Evolutionary conservation across 2,113 vertebrate species (phyloP).

Genomic region (Ranitomeya variabilis): DNA sequence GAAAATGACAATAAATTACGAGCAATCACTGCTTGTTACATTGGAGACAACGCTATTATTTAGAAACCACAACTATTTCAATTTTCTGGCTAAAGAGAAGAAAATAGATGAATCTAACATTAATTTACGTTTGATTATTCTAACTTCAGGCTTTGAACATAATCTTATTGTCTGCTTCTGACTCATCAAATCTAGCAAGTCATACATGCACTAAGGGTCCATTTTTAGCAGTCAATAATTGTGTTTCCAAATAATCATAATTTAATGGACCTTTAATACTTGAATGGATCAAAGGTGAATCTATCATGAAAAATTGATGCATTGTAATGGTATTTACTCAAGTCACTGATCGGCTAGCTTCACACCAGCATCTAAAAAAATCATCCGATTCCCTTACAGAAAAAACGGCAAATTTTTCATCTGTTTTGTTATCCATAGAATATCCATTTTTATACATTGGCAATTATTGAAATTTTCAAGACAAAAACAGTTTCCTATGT

Average conservation of each 20-base stretch:
- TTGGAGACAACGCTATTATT: slow-evolving; percentile 11
- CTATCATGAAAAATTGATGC: background rate
- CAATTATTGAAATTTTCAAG: too few relatives aligned
- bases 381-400: too few relatives aligned
- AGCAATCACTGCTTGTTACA: background rate
- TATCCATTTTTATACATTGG: too few relatives aligned
- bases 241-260: background rate
- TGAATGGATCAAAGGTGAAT: background rate
- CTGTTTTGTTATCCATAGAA: too few relatives aligned
- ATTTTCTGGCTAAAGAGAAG: background rate
- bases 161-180: background rate
- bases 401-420: too few relatives aligned
- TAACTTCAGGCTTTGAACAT: background rate
- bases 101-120: background rate
- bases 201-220: background rate
- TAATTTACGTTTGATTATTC: background rate
- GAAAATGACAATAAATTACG: background rate
- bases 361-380: too few relatives aligned
- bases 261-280: background rate
- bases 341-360: too few relatives aligned
- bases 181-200: background rate
- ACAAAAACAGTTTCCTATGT: too few relatives aligned
- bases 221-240: background rate
- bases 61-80: background rate
- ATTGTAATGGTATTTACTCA: too few relatives aligned